These are phyloP conservation scores for Coilia nasus DNA, from an alignment of 2,797 vertebrate species.

Conservation along the genomic window DNA sequence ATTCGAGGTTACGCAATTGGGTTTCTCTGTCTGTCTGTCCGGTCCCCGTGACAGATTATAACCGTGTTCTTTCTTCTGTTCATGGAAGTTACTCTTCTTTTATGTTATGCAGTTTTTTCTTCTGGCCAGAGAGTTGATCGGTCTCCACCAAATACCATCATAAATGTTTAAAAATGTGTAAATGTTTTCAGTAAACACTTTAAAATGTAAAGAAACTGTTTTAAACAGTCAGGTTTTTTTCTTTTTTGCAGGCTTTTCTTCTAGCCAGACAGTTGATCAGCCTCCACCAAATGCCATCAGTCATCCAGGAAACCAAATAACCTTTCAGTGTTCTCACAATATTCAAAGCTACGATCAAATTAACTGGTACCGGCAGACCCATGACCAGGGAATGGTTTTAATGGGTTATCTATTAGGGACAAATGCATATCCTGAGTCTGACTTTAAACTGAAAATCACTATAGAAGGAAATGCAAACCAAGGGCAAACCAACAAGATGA, in stretches of 20 bases:
- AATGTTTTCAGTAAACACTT: constrained; percentile 64
- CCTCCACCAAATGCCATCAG: not conserved
- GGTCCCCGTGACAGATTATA: too few relatives aligned
- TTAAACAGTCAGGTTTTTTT: too few relatives aligned
- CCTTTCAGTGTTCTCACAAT: not conserved
- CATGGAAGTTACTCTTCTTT: too few relatives aligned
- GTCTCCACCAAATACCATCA: too few relatives aligned
- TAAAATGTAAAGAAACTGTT: too few relatives aligned
- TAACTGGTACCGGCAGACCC: not conserved
- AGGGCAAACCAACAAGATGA: not conserved
- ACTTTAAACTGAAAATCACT: not conserved
- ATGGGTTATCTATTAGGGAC: not conserved
- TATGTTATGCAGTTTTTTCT: constrained; percentile 51
- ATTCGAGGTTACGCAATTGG: too few relatives aligned
- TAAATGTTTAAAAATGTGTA: not conserved
- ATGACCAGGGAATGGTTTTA: not conserved
- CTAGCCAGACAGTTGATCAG: not conserved
- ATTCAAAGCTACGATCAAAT: not conserved
- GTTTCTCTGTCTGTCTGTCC: too few relatives aligned
- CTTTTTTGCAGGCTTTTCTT: not conserved
- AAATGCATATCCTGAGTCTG: not conserved
- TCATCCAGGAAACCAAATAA: not conserved
- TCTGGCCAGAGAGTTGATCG: too few relatives aligned
- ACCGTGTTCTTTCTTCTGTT: too few relatives aligned
- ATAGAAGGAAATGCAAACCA: not conserved